Evolutionary conservation across 92 coral and sea anemone genomes (phyloP).

Genomic region (Porites cylindrica): DNA sequence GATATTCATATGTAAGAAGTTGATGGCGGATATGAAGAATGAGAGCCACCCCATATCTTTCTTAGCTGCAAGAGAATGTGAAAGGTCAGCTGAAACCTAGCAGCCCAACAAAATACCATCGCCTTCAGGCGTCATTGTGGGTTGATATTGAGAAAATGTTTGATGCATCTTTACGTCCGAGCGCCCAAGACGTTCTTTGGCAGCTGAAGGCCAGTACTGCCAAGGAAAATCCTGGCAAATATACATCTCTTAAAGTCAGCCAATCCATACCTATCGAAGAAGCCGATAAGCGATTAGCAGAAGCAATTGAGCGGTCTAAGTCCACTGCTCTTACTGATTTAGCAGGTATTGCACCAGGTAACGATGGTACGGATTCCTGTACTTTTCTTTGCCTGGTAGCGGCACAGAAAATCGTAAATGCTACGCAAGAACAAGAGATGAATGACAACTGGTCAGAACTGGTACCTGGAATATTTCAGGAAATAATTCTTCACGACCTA

Average conservation of each 20-base stretch:
- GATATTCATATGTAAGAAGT: no score
- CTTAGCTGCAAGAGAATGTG: neutral
- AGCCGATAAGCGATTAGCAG: neutral
- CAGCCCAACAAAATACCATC: neutral
- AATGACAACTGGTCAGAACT: neutral
- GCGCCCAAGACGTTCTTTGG: neutral
- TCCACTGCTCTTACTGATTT: neutral
- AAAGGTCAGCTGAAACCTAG: neutral
- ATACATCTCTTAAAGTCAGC: slow-evolving; percentile 1
- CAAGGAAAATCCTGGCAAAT: neutral
- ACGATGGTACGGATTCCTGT: slow-evolving; percentile 35
- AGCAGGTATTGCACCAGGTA: slow-evolving; percentile 1
- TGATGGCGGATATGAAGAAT: no score
- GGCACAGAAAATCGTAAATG: neutral
- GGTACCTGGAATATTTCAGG: neutral
- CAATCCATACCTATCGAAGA: neutral
- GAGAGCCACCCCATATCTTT: neutral
- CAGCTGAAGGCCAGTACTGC: neutral
- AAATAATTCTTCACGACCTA: neutral
- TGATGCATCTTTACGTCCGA: neutral
- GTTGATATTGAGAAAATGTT: neutral
- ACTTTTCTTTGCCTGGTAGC: neutral
- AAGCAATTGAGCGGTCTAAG: slow-evolving; percentile 2
- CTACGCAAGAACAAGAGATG: neutral
- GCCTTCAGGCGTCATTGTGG: neutral